phyloP scores from a whole-genome alignment of 2,888 invertebrate species.

The Megaustenia siamemsis region DNA sequence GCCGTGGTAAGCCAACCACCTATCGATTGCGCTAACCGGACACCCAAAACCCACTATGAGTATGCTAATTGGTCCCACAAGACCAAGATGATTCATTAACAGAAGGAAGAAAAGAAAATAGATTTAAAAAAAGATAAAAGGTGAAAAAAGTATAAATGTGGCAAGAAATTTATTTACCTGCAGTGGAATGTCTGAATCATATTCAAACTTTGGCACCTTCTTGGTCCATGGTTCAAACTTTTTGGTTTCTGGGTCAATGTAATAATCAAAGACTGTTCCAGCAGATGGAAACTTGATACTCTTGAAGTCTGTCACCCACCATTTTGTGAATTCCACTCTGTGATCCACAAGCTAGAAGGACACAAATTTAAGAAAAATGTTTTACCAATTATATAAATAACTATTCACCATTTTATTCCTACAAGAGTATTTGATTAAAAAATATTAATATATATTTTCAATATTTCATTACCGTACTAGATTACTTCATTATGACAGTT shows the following conservation, averaged over 20 bases:
- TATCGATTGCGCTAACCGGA: no score
- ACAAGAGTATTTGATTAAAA: neutral
- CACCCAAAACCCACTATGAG: no score
- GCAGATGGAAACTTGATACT: constrained; percentile 93
- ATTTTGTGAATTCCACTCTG: constrained; percentile 96
- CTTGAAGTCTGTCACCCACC: constrained; percentile 98
- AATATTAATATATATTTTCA: neutral
- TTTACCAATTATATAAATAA: neutral
- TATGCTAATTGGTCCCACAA: no score
- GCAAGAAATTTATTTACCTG: constrained; percentile 84
- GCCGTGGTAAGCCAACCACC: no score
- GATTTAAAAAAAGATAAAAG: no score
- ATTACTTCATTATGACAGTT: neutral
- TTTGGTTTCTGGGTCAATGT: constrained; percentile 93
- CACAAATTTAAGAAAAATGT: neutral
- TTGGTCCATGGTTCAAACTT: constrained; percentile 94
- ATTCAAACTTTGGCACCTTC: constrained; percentile 91
- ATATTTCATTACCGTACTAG: no score
- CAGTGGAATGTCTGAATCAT: constrained; percentile 93
- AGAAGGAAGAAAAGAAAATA: no score
- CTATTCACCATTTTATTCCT: neutral
- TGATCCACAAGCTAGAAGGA: constrained; percentile 88
- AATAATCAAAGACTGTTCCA: constrained; percentile 97
- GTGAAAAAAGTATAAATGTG: no score
- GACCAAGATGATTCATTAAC: no score